Percentiles rank a stretch among this genome's conserved stretches.
Evolutionary conservation across 30 jellyfish, hydroid and myxozoan genomes (phyloP).

Genomic region (Chrysaora quinquecirrha): DNA sequence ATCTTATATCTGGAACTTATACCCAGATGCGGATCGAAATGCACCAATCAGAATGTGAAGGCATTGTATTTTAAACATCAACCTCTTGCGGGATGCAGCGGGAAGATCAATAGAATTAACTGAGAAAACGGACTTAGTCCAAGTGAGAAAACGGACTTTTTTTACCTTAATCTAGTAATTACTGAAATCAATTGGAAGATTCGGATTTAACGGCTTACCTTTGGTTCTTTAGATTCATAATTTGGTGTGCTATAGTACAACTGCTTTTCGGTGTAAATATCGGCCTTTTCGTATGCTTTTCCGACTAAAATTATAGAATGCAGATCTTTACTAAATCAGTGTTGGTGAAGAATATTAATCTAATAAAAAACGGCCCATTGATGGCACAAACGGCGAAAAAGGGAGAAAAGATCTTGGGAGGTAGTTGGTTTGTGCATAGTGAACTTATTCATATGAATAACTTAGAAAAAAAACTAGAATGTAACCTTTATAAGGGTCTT

Average conservation of each 20-base stretch:
- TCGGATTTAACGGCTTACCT: slow-evolving; percentile 22
- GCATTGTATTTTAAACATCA: too few species aligned
- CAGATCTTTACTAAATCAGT: too few species aligned
- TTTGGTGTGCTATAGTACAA: slow-evolving; percentile 58
- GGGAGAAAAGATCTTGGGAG: background rate
- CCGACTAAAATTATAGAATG: slow-evolving; percentile 62
- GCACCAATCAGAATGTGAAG: too few species aligned
- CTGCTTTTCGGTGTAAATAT: slow-evolving; percentile 41
- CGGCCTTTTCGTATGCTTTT: slow-evolving; percentile 30
- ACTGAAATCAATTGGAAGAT: background rate
- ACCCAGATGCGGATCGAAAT: too few species aligned
- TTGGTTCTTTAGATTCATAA: background rate
- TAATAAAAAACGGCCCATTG: background rate
- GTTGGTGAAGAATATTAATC: background rate
- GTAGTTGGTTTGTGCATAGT: background rate
- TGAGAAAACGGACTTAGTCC: too few species aligned
- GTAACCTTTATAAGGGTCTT: slow-evolving; percentile 64
- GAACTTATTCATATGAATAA: background rate
- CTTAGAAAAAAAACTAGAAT: background rate
- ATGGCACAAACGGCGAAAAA: too few species aligned
- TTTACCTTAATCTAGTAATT: background rate
- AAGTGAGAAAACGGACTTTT: too few species aligned
- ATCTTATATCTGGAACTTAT: too few species aligned
- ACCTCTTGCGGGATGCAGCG: too few species aligned
- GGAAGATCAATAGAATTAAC: too few species aligned